phyloP scores from a whole-genome alignment of 2,888 invertebrate genomes.

The Eristalinus sepulchralis region DNA sequence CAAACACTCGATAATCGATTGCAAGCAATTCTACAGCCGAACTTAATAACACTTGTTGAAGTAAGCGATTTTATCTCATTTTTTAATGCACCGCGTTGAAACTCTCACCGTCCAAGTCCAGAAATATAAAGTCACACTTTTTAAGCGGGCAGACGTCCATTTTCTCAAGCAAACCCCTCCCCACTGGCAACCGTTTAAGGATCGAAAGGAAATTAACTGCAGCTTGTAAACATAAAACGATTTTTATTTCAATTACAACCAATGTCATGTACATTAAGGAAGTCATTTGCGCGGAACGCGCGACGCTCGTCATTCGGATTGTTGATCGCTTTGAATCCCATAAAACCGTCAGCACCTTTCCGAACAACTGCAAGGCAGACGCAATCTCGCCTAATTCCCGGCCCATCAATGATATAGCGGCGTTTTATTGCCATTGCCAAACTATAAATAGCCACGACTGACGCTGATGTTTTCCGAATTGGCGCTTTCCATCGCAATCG shows the following conservation, averaged over 20 bases:
- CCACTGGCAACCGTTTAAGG: background rate
- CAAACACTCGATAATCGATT: too few relatives aligned
- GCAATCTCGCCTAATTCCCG: constrained; percentile 8
- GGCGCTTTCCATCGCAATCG: background rate
- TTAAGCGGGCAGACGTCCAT: too few relatives aligned
- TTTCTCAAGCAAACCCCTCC: too few relatives aligned
- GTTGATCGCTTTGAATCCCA: background rate
- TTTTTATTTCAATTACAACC: background rate
- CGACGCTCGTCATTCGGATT: background rate
- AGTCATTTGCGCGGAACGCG: background rate
- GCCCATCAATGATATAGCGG: constrained; percentile 4
- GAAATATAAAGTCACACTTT: too few relatives aligned
- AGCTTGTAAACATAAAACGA: background rate
- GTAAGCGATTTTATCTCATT: too few relatives aligned
- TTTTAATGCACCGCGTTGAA: too few relatives aligned
- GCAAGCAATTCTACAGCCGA: too few relatives aligned
- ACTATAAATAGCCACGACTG: background rate
- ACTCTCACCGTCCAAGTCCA: too few relatives aligned
- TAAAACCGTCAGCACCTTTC: background rate
- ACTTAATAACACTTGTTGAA: too few relatives aligned
- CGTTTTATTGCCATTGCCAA: constrained; percentile 16
- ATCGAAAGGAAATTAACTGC: background rate
- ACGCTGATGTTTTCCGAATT: constrained; percentile 6
- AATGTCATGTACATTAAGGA: background rate
- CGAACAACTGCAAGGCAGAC: background rate